Base-by-base conservation (phyloP, 2,797 vertebrate genomes). In the Gallirallus australis region DNA sequence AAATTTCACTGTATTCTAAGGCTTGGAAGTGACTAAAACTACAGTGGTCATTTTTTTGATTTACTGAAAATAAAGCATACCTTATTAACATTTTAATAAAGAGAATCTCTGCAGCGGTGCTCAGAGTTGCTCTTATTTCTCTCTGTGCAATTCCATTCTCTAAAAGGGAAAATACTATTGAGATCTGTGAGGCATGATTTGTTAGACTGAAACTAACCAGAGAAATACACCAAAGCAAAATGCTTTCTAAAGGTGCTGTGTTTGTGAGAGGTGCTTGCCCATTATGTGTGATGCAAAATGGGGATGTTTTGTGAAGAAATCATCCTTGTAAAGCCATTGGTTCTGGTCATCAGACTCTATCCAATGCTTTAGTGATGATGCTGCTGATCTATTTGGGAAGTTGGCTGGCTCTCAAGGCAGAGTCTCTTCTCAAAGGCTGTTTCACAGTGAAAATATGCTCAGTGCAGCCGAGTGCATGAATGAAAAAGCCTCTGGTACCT, bases 361-460 rank as follows among this genome's bases (percentile, higher is more conserved):
- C 98, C 98, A 98, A 98, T 98, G 98, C 99, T 98, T 98, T 98
- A 98, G 98, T 98, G 98, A 98, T 98, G 99, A 98, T 98, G 98
- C 99, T 98, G 99, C 99, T 99, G 98, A 99, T 99, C 99, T 99
- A 98, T 99, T 99, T 99, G 98, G 98, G 99, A 99, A 99, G 99
- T 99, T 99, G 99, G 98, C 99, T 98, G 98, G 98, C 98, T 98
- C 99, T 98, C 98, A 98, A 98, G 98, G 98, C 98, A 98, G 98
- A 98, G 98, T 98, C 97, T 97, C 98, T 98, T 98, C 98, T 98
- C 98, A 98, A 98, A 98, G 98, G 97, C 98, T 98, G 98, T 98
- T 98, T 98, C 98, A 99, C 99, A 98, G 98, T 98, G 99, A 99
- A 99, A 99, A 99, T 99, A 99, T 99, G 99, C 99, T 98, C 99